Conservation (phyloP, 1,140 invertebrate species). For the Diplogasteroides magnus region DNA sequence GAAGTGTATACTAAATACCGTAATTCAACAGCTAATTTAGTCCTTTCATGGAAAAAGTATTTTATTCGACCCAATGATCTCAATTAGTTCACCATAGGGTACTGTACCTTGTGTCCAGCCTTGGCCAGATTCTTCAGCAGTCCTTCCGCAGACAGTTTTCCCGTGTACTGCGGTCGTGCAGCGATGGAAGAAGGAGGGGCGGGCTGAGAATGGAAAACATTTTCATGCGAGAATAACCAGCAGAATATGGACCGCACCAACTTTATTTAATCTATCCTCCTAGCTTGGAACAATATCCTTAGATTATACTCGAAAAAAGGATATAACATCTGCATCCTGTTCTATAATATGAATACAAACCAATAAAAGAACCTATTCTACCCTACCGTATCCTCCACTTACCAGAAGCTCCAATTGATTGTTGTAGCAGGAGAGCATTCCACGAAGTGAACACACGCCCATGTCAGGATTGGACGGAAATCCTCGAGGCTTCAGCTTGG, state of each 20-base stretch:
- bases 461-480: neutral
- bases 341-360: neutral
- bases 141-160: neutral
- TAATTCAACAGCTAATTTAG: too few species aligned
- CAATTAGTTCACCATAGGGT: too few species aligned
- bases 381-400: neutral
- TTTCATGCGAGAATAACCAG: too few species aligned
- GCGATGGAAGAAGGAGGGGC: neutral
- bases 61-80: too few species aligned
- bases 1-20: too few species aligned
- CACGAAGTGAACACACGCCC: neutral
- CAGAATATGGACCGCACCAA: too few species aligned
- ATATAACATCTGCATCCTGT: too few species aligned
- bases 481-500: neutral
- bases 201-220: neutral
- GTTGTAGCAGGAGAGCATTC: slow-evolving; percentile 2
- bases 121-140: neutral
- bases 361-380: neutral
- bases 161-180: neutral
- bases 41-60: too few species aligned
- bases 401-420: slow-evolving; percentile 4
- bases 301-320: too few species aligned
- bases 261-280: too few species aligned
- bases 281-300: too few species aligned
- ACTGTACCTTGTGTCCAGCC: too few species aligned